Percentiles rank a stretch among this genome's conserved stretches.
Conservation (phyloP, 2,797 vertebrate genomes). For the Phaenicophaeus curvirostris region DNA sequence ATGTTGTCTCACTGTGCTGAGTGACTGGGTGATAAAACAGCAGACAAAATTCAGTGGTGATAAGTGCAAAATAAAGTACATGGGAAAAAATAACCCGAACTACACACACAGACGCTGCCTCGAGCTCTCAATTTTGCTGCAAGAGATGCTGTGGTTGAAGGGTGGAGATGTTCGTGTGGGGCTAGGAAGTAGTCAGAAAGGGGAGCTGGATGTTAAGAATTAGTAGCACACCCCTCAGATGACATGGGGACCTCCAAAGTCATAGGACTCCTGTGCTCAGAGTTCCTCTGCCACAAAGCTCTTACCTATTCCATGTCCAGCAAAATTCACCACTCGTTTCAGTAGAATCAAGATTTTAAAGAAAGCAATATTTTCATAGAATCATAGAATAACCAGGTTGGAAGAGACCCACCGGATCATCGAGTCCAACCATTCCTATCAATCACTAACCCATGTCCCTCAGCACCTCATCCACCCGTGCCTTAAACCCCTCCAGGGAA, state of each 20-base stretch:
- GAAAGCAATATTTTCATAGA: not conserved
- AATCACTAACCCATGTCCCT: no score
- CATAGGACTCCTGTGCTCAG: not conserved
- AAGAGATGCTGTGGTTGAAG: not conserved
- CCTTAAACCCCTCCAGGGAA: no score
- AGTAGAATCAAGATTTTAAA: not conserved
- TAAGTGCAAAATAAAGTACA: conserved; percentile 2
- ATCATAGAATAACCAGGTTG: no score
- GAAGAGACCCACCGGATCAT: no score
- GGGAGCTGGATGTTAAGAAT: not conserved
- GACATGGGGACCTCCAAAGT: not conserved
- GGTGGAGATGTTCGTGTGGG: not conserved
- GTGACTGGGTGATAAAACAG: conserved; percentile 47
- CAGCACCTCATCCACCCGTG: no score
- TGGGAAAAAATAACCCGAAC: conserved; percentile 23
- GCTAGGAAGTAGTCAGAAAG: not conserved
- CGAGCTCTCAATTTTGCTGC: not conserved
- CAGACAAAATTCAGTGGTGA: not conserved
- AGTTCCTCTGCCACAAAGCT: not conserved
- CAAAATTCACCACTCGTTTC: not conserved
- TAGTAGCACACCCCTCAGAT: not conserved
- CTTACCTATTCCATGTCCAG: not conserved
- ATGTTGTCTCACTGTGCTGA: conserved; percentile 3
- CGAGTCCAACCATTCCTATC: no score
- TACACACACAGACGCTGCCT: not conserved